Evolutionary conservation across 2,888 invertebrate genomes (phyloP).

Genomic region (Drosophila stalkeri): DNA sequence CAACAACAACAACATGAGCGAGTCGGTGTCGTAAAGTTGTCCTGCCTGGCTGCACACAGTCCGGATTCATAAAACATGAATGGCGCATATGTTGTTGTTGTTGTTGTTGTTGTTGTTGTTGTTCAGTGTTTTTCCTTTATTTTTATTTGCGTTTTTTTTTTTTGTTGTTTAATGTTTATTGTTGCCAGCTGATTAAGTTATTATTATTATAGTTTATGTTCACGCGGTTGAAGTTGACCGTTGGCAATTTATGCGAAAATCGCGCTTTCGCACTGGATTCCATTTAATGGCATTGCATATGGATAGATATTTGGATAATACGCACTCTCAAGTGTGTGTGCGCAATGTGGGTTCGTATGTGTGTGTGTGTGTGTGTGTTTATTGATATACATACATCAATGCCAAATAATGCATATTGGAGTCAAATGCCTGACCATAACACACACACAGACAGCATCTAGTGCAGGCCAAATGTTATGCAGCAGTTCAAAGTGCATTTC

Average conservation of each 20-base stretch:
- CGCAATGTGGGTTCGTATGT: background rate
- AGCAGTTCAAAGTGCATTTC: constrained; percentile 54
- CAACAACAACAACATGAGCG: constrained; percentile 10
- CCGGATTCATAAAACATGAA: constrained; percentile 15
- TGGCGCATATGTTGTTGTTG: constrained; percentile 5
- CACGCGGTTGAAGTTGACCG: constrained; percentile 20
- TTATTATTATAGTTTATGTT: constrained; percentile 55
- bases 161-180: constrained; percentile 38
- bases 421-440: constrained; percentile 3
- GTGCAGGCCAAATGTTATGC: constrained; percentile 13
- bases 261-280: constrained; percentile 21
- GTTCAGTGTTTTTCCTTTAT: background rate
- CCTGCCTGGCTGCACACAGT: constrained; percentile 8
- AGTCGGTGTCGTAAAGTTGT: constrained; percentile 16
- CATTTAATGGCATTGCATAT: constrained; percentile 22
- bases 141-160: constrained; percentile 9
- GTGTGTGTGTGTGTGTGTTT: background rate
- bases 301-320: constrained; percentile 17
- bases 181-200: constrained; percentile 53
- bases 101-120: constrained; percentile 1
- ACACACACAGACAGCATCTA: background rate
- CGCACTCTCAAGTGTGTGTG: constrained; percentile 17
- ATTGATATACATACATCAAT: constrained; percentile 8
- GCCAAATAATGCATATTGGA: constrained; percentile 7
- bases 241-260: constrained; percentile 42